phyloP scores from a whole-genome alignment of 2,888 invertebrate species.

The Eueremaeus valkanovi region DNA sequence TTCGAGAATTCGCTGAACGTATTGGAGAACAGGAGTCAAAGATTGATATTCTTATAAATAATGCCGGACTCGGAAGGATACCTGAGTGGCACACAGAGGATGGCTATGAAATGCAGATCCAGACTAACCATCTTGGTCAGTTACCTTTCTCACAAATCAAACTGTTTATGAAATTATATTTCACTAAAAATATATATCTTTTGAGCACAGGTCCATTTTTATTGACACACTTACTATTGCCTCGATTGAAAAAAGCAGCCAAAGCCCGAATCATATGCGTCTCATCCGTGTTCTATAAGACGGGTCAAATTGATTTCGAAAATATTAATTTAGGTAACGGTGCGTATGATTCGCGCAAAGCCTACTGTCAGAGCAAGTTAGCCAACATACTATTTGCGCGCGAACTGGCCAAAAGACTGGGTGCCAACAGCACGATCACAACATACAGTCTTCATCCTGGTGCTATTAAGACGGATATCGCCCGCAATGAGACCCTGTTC shows the following conservation, averaged over 20 bases:
- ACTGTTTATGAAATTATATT: too few species aligned
- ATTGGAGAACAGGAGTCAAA: conserved; percentile 39
- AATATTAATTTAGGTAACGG: conserved; percentile 48
- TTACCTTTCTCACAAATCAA: background rate
- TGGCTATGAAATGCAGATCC: conserved; percentile 46
- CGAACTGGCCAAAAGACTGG: conserved; percentile 50
- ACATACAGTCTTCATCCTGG: conserved; percentile 55
- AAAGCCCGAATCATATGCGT: conserved; percentile 48
- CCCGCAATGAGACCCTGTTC: conserved; percentile 51
- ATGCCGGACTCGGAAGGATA: conserved; percentile 43
- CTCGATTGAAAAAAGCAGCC: conserved; percentile 42
- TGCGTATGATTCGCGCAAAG: conserved; percentile 46
- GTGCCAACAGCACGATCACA: conserved; percentile 47
- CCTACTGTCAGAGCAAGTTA: conserved; percentile 53
- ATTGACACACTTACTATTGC: conserved; percentile 42
- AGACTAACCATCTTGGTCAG: conserved; percentile 45
- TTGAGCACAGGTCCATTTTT: conserved; percentile 45
- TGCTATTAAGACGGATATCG: conserved; percentile 52
- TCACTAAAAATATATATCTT: too few species aligned
- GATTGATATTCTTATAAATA: conserved; percentile 46
- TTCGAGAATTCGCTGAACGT: conserved; percentile 62
- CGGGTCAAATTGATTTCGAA: conserved; percentile 49
- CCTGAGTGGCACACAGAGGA: conserved; percentile 42
- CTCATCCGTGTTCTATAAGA: conserved; percentile 53
- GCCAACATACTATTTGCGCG: conserved; percentile 52